Base-by-base conservation (phyloP, 2,113 vertebrate species). In the Uropsilus gracilis region DNA sequence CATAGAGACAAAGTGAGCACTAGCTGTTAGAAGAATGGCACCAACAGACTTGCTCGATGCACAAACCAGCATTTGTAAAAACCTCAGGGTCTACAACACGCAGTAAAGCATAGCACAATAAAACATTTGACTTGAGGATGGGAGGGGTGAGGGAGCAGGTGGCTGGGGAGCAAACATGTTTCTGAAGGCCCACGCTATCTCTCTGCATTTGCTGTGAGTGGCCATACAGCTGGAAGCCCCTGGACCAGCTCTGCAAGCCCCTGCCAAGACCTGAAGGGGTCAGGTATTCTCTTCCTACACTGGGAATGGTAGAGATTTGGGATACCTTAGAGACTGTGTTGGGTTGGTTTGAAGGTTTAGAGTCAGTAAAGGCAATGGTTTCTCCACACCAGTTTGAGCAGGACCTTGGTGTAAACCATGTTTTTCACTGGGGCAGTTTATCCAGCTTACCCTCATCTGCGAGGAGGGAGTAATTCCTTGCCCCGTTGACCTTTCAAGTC, bases 391-490 rank as follows among this genome's bases (percentile, higher is more conserved):
- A 17, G 53, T 0, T 4, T 39, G 61, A 24, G 24, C 72, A 48
- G 64, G 69, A 26, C 34, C 37, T 20, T 22, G 22, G 63, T 44
- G 76, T 53, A 71, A 57, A 37, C 8, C 22, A 16, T 10, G 0
- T 0, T 17, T 24, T 10, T 44, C 13, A 0, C 34, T 32, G 72
- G 81, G 68, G 0, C 6, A n/a, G n/a, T n/a, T n/a, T n/a, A n/a
- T n/a, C n/a, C n/a, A n/a, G n/a, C 63, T 50, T 34, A 22, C 13
- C 57, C 22, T 0, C 10, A n/a, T n/a, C 17, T 34, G 12, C 20
- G 42, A 76, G 1, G 0, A 0, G n/a, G 28, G 53, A 24, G 13
- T n/a, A 2, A 26, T 13, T 39, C 20, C n/a, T n/a, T n/a, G n/a
- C n/a, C n/a, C n/a, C n/a, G n/a, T n/a, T n/a, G n/a, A n/a, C n/a